phyloP scores from a whole-genome alignment of 2,113 vertebrate species.

The Circaetus cinerascens region DNA sequence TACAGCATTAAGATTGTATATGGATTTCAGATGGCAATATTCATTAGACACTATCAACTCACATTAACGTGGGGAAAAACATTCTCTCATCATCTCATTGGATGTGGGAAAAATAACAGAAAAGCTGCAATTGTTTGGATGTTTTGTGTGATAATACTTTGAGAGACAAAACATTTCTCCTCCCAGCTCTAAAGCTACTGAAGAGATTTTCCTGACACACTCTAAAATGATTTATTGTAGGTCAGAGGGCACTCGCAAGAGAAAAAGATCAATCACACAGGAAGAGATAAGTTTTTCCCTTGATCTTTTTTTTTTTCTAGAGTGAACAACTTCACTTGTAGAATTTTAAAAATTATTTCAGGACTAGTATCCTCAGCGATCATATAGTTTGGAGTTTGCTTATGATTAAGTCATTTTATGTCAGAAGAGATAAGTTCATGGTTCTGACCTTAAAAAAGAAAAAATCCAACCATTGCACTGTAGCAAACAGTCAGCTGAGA shows the following conservation, averaged over 20 bases:
- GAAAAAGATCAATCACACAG: slow-evolving; percentile 47
- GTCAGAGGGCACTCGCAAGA: slow-evolving; percentile 32
- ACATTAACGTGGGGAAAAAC: background rate
- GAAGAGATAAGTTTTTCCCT: slow-evolving; percentile 53
- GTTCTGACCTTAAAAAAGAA: background rate
- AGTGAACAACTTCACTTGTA: background rate
- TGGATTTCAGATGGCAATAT: background rate
- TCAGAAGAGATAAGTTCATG: background rate
- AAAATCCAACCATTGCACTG: background rate
- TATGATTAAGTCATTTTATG: background rate
- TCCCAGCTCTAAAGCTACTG: slow-evolving; percentile 7
- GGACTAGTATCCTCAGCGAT: background rate
- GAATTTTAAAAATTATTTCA: background rate
- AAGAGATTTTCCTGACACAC: slow-evolving; percentile 41
- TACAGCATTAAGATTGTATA: background rate
- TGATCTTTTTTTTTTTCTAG: background rate
- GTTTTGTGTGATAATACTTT: background rate
- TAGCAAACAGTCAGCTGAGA: background rate
- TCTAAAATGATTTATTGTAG: slow-evolving; percentile 51
- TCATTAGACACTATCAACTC: background rate
- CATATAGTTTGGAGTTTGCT: background rate
- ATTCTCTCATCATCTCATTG: background rate
- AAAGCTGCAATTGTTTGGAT: slow-evolving; percentile 4
- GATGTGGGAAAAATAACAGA: background rate
- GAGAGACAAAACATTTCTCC: slow-evolving; percentile 17